Evolutionary conservation across 2,113 vertebrate genomes (phyloP).

Genomic region (Geococcyx californianus): DNA sequence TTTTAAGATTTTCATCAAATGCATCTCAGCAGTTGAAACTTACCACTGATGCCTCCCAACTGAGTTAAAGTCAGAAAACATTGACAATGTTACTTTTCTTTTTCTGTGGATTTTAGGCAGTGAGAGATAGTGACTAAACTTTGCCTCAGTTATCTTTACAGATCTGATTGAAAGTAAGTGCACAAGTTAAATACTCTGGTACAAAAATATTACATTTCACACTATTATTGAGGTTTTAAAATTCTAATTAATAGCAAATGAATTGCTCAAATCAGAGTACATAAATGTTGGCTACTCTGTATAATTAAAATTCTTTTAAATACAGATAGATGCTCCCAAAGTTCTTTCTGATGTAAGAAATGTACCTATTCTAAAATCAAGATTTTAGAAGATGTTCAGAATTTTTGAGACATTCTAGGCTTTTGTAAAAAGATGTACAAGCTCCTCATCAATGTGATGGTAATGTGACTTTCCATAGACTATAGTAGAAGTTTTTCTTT

Average conservation of each 20-base stretch:
- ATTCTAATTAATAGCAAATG: not conserved
- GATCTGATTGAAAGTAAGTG: constrained; percentile 3
- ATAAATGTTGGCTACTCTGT: not conserved
- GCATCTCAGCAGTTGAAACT: constrained; percentile 73
- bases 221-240: not conserved
- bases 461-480: not conserved
- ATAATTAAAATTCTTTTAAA: constrained; percentile 11
- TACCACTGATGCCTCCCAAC: constrained; percentile 77
- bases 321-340: not conserved
- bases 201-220: not conserved
- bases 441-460: not conserved
- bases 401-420: not conserved
- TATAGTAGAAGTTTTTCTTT: not conserved
- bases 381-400: not conserved
- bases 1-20: constrained; percentile 86
- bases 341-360: not conserved
- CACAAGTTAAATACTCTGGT: not conserved
- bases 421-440: not conserved
- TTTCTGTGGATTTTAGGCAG: constrained; percentile 62
- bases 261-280: not conserved
- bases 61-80: constrained; percentile 80
- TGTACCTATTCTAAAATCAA: not conserved
- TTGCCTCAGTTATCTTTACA: constrained; percentile 36
- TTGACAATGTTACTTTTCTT: constrained; percentile 70
- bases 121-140: constrained; percentile 41